A percentile compares a stretch with the other conserved stretches of the same genome.
phyloP scores from a whole-genome alignment of 2,113 vertebrate genomes.

The Sapayoa aenigma region DNA sequence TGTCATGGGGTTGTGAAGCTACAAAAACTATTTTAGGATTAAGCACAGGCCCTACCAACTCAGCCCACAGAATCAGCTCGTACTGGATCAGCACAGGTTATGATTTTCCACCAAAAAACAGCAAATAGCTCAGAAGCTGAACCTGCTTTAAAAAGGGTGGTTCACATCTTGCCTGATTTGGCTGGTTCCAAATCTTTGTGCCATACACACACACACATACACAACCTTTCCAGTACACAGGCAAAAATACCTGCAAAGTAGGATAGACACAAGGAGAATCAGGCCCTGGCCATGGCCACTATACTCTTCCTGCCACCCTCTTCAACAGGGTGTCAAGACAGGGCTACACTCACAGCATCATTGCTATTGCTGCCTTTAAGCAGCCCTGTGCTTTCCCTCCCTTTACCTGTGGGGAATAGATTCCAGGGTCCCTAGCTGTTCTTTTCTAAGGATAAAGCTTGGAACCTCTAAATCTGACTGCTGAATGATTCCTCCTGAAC shows the following conservation, averaged over 20 bases:
- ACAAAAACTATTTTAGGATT: constrained; percentile 38
- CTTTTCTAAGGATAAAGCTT: constrained; percentile 40
- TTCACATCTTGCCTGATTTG: neutral
- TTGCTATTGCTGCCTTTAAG: neutral
- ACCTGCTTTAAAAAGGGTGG: neutral
- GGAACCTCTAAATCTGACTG: constrained; percentile 42
- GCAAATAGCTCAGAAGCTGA: neutral
- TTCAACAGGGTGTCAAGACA: neutral
- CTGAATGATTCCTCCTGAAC: constrained; percentile 15
- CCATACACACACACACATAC: neutral
- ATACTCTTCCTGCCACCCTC: neutral
- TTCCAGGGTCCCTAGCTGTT: constrained; percentile 35
- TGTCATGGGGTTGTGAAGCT: constrained; percentile 1
- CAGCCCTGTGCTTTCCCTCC: neutral
- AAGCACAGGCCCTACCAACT: neutral
- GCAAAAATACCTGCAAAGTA: neutral
- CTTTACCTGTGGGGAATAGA: constrained; percentile 48
- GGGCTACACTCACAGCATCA: neutral
- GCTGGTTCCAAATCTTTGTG: neutral
- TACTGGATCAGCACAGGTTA: neutral
- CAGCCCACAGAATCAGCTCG: neutral
- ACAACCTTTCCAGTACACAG: neutral
- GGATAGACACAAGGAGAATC: neutral
- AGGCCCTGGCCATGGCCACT: neutral
- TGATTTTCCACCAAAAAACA: neutral